phyloP scores from a whole-genome alignment of 1,140 invertebrate species.

The Trichonephila clavata region DNA sequence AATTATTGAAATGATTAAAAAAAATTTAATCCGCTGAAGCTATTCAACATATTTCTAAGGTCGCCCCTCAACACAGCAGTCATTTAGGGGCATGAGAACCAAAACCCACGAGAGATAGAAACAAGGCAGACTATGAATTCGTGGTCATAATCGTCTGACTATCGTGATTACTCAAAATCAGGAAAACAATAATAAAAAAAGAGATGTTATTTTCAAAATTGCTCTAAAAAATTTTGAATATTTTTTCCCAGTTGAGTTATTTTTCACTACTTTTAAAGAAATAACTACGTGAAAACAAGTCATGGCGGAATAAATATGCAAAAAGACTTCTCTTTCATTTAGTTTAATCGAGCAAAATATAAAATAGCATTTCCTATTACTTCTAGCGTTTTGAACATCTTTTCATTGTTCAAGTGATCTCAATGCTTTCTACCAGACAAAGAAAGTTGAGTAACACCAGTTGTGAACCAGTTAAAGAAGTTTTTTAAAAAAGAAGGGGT shows the following conservation, averaged over 20 bases:
- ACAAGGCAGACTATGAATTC: too few species aligned
- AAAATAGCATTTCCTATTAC: slow-evolving; percentile 20
- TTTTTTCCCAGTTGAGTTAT: background rate
- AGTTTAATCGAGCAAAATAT: background rate
- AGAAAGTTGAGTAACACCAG: slow-evolving; percentile 12
- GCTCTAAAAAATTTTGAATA: background rate
- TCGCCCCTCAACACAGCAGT: too few species aligned
- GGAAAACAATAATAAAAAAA: too few species aligned
- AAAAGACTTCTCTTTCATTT: background rate
- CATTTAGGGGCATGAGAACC: too few species aligned
- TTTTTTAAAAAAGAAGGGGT: background rate
- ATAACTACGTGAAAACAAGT: too few species aligned
- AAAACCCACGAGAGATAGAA: too few species aligned
- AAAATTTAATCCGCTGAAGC: too few species aligned
- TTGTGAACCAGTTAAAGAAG: background rate
- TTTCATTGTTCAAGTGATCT: background rate
- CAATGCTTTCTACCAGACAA: background rate
- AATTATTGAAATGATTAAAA: too few species aligned
- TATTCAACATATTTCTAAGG: too few species aligned
- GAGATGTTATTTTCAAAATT: too few species aligned
- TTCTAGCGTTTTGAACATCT: background rate
- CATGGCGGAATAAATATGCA: background rate
- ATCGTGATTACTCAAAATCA: too few species aligned
- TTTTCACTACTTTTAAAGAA: background rate
- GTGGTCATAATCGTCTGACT: too few species aligned